These are phyloP conservation scores for Mythimna lalbum DNA, from an alignment of 2,888 invertebrate species.

Conservation along the genomic window DNA sequence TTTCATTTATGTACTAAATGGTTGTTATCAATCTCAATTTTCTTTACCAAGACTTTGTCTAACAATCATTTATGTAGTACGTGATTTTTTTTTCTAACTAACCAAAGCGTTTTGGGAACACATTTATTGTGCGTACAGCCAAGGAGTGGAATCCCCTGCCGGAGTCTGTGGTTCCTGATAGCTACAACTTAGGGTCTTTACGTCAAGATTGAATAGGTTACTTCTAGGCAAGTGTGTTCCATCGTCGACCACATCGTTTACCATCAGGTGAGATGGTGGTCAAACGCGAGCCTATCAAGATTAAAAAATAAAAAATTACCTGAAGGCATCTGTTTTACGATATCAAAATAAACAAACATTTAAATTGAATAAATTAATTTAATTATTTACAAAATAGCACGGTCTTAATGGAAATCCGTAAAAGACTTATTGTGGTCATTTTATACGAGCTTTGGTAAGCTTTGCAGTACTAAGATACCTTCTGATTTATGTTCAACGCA, in stretches of 20 bases:
- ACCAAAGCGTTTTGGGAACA: too few species aligned
- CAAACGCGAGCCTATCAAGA: too few species aligned
- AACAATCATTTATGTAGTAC: slow-evolving; percentile 41
- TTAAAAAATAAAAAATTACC: too few species aligned
- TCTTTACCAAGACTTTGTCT: slow-evolving; percentile 38
- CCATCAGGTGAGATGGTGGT: too few species aligned
- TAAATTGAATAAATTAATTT: neutral
- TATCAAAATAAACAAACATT: neutral
- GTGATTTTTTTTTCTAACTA: slow-evolving; percentile 34
- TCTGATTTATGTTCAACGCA: slow-evolving; percentile 24
- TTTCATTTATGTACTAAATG: slow-evolving; percentile 57
- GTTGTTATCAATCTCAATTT: slow-evolving; percentile 61
- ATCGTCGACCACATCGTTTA: too few species aligned
- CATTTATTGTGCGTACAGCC: too few species aligned
- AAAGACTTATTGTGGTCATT: slow-evolving; percentile 12
- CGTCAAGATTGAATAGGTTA: too few species aligned
- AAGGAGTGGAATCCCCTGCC: too few species aligned
- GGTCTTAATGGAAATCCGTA: slow-evolving; percentile 21
- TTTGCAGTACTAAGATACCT: slow-evolving; percentile 5
- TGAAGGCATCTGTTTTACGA: neutral
- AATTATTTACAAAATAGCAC: slow-evolving; percentile 13
- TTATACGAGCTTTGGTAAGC: slow-evolving; percentile 4
- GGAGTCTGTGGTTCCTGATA: too few species aligned
- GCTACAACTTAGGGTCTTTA: too few species aligned
- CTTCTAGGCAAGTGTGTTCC: too few species aligned